Conservation (phyloP, 2,113 vertebrate species). For the Apeltes quadracus region DNA sequence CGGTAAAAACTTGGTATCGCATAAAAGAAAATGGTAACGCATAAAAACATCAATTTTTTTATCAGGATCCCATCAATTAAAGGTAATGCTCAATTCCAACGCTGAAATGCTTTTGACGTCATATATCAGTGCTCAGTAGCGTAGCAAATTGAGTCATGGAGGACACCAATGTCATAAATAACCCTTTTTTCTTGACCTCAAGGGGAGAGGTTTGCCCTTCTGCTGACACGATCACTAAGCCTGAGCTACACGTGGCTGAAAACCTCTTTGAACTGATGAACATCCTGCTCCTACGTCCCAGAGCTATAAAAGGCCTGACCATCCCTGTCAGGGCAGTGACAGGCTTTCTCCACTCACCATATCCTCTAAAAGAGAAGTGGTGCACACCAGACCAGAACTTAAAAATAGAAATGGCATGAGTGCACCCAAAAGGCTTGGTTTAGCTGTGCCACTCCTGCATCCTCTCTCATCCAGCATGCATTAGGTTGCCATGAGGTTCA, state of each 20-base stretch:
- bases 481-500: conserved; percentile 13
- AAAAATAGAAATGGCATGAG: conserved; percentile 77
- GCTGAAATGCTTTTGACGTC: conserved; percentile 34
- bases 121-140: conserved; percentile 42
- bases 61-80: too few species aligned
- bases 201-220: conserved; percentile 24
- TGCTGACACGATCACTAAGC: conserved; percentile 51
- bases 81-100: conserved; percentile 24
- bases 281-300: conserved; percentile 52
- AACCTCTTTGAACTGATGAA: conserved; percentile 47
- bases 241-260: conserved; percentile 47
- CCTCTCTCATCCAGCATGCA: conserved; percentile 50
- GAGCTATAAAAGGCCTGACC: conserved; percentile 53
- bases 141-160: conserved; percentile 48
- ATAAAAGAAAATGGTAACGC: conserved; percentile 14
- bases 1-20: conserved; percentile 13
- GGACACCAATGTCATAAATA: conserved; percentile 59
- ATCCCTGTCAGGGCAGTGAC: conserved; percentile 54
- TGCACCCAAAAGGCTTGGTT: conserved; percentile 64
- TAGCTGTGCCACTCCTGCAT: conserved; percentile 62
- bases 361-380: conserved; percentile 66
- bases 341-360: conserved; percentile 60
- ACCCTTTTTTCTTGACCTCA: conserved; percentile 32
- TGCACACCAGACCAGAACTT: conserved; percentile 63
- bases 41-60: conserved; percentile 12